Base-by-base conservation (phyloP, 2,113 vertebrate species). In the Canis aureus region DNA sequence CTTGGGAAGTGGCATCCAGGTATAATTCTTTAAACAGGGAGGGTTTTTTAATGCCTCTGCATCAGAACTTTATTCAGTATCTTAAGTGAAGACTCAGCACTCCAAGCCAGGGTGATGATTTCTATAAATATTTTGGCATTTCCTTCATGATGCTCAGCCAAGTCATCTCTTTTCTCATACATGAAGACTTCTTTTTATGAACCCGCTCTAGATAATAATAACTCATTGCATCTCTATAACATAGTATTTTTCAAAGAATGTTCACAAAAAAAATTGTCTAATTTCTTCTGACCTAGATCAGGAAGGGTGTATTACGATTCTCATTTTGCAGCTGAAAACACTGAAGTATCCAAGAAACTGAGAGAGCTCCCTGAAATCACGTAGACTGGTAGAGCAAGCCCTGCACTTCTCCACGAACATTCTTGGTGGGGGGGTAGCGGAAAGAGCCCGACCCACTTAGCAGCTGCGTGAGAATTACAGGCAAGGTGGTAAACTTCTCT, bases 121-220 rank as follows among this genome's bases (percentile, higher is more conserved):
- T 60, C 76, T 85, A 53, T 76, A 86, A 97, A 90, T 59, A 53
- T 88, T 71, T 69, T 74, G 74, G 85, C 85, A 89, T 81, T 95
- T 84, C 32, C 11, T 43, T 91, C 64, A 2, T 9, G 1, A 38
- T 17, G 20, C 59, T 93, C 62, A 76, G 97, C 60, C 66, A 95
- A 82, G 59, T 76, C 57, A 32, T 80, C 67, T 73, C 79, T 87
- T 81, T 10, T 62, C 83, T 93, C 32, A 38, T 66, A 78, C 9
- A 11, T 55, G 57, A 88, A 59, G 73, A 94, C 79, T 59, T 89
- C 38, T 95, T 87, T 95, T 88, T n/a, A 67, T 27, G 55, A 89
- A 32, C 25, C 11, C 69, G 64, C 22, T 92, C 29, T 51, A 64
- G n/a, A 82, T 53, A 82, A 89, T 35, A 89, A 85, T 29, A 73